Conservation (phyloP, 2,797 vertebrate genomes). For the Tragelaphus oryx region DNA sequence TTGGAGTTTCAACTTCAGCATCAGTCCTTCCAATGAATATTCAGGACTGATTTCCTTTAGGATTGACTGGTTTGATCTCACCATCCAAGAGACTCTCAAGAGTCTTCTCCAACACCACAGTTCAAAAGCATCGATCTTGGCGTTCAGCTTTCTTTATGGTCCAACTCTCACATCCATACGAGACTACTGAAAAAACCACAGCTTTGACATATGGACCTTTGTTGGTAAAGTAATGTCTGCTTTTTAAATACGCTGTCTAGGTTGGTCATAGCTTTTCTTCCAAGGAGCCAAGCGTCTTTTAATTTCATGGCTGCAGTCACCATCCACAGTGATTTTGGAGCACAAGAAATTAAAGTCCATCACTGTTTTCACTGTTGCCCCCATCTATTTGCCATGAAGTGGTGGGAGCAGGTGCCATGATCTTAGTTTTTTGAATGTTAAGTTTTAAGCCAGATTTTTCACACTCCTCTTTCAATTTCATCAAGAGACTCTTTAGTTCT, state of each 20-base stretch:
- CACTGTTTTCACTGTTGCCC: background rate
- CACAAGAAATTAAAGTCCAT: background rate
- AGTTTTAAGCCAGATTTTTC: background rate
- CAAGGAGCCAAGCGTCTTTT: background rate
- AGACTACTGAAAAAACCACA: background rate
- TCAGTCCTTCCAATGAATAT: too few relatives aligned
- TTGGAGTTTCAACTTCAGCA: too few relatives aligned
- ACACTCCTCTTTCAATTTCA: background rate
- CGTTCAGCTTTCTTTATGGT: background rate
- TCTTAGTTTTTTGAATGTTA: background rate
- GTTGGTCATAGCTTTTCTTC: background rate
- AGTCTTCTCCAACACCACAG: background rate
- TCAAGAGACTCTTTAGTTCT: background rate
- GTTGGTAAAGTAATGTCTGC: background rate
- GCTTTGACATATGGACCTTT: background rate
- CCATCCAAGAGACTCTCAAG: background rate
- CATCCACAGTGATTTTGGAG: background rate
- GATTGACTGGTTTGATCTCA: too few relatives aligned
- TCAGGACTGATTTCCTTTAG: too few relatives aligned
- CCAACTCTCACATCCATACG: background rate
- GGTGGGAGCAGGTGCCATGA: background rate
- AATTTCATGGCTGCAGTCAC: background rate
- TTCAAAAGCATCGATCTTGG: background rate
- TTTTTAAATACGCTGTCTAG: background rate
- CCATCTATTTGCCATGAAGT: background rate